A percentile compares a stretch with the other conserved stretches of the same genome.
These are phyloP conservation scores for Lasioglossum leucozonium DNA, from an alignment of 2,888 invertebrate species.

Conservation along the genomic window DNA sequence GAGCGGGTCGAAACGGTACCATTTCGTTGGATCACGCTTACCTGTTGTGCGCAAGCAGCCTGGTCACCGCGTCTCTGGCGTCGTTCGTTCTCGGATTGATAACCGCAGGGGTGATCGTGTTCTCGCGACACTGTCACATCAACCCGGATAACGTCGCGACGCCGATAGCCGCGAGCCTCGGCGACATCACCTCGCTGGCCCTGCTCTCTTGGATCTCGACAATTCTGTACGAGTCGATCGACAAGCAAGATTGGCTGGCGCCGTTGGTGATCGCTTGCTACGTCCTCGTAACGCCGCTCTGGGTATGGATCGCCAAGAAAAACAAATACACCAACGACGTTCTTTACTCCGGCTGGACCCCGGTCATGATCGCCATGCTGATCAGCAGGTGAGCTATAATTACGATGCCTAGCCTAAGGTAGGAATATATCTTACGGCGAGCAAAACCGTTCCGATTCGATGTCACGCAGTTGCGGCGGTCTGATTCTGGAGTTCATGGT, in stretches of 20 bases:
- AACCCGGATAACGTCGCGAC: conserved; percentile 93
- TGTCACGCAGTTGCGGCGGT: conserved; percentile 88
- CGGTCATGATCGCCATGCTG: conserved; percentile 92
- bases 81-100: conserved; percentile 90
- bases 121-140: conserved; percentile 89
- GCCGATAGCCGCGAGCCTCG: conserved; percentile 92
- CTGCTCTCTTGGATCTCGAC: conserved; percentile 87
- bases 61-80: conserved; percentile 91
- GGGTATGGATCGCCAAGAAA: conserved; percentile 90
- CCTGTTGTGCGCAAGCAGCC: conserved; percentile 90
- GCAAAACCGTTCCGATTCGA: not conserved
- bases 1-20: conserved; percentile 87
- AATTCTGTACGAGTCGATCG: conserved; percentile 86
- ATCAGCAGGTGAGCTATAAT: conserved; percentile 88
- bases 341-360: conserved; percentile 91
- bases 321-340: conserved; percentile 90
- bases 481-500: conserved; percentile 91
- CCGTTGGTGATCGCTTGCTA: conserved; percentile 88
- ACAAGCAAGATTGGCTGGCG: conserved; percentile 88
- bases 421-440: not conserved
- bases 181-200: conserved; percentile 90
- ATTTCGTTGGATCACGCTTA: conserved; percentile 89
- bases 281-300: conserved; percentile 89
- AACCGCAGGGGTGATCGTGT: conserved; percentile 90
- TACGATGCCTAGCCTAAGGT: not conserved